Evolutionary conservation across 2,888 invertebrate species (phyloP), one percentile per base, ranked within the genome.

Genomic region (Azorinus chamasolen): DNA sequence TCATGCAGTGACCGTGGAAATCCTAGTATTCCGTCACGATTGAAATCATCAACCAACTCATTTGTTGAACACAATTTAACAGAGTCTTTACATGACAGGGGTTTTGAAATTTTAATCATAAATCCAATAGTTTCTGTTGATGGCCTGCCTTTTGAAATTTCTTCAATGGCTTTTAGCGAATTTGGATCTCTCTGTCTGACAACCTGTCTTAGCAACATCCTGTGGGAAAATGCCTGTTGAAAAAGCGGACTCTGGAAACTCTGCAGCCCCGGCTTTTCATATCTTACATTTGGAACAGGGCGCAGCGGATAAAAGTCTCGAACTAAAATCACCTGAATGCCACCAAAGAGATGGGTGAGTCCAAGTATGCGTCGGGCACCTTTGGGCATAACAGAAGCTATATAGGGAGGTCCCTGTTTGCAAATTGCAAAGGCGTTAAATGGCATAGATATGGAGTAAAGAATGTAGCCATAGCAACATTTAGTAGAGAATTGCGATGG

Each of bases 261-360:
- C n/a, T 25, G 73, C 10, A 48, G 25, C 12, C 69, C 78, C 12
- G 53, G 51, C 62, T 72, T 69, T 64, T 41, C 37, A 18, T 64
- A 64, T 5, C 57, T 39, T 14, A 55, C n/a, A 57, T 73, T 64
- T 24, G 73, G 57, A 6, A 78, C 78, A 39, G 78, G 78, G 0
- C 65, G 64, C 22, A 78, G 25, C 37, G 69, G 78, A n/a, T 37
- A 16, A 41, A 78, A 73, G 46, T 78, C 73, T 10, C 78, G 73
- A 18, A 43, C 45, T 5, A 73, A 37, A 6, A 78, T 43, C 5
- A 78, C 45, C 22, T 78, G 78, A 16, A 78, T 64, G 0, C 78
- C 74, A n/a, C 68, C 74, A 66, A 62, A 58, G n/a, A n/a, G n/a
- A n/a, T n/a, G n/a, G n/a, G n/a, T n/a, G n/a, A n/a, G n/a, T n/a